Base-by-base conservation (phyloP, 2,888 invertebrate genomes). In the Cerceris rybyensis region DNA sequence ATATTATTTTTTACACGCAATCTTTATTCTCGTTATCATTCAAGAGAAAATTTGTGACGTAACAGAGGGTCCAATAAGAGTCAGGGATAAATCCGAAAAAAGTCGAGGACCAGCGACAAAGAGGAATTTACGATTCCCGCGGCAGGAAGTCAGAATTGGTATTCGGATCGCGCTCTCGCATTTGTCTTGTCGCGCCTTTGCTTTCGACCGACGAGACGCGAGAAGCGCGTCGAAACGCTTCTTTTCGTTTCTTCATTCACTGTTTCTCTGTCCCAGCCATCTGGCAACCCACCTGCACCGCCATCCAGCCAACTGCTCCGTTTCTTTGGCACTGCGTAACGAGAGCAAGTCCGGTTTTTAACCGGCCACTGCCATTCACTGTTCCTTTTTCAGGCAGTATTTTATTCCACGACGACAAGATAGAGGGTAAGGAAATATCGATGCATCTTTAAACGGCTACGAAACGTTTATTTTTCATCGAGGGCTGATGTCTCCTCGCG, bases 311-410 rank as follows among this genome's bases (percentile, higher is more conserved):
- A 85, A 79, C 82, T 82, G 67, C 75, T 75, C 70, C 75, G 74
- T 79, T 86, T 78, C 82, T 82, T 84, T 66, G 68, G 59, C 72
- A 69, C 70, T 63, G 65, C 71, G 72, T 76, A 77, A 81, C 74
- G 78, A 84, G 73, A 78, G 55, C 71, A 75, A 73, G 75, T 86
- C 81, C 83, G 81, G 86, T 84, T 86, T 80, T 81, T 71, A 83
- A 66, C 55, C 65, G 58, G 17, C 46, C 57, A 59, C 75, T 75
- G 61, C 61, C 69, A 66, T 75, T 70, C 68, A 58, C 54, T 66
- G 63, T 67, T 75, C 71, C 75, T 81, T 75, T 68, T 70, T 70
- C 69, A 66, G 55, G 46, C 46, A 42, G 63, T 61, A 70, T 63
- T 70, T 80, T 70, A 73, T 73, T 68, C 16, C 39, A 60, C 42